Percentiles rank a stretch among this genome's conserved stretches.
phyloP scores from a whole-genome alignment of 2,797 vertebrate genomes.

The Notolabrus celidotus region DNA sequence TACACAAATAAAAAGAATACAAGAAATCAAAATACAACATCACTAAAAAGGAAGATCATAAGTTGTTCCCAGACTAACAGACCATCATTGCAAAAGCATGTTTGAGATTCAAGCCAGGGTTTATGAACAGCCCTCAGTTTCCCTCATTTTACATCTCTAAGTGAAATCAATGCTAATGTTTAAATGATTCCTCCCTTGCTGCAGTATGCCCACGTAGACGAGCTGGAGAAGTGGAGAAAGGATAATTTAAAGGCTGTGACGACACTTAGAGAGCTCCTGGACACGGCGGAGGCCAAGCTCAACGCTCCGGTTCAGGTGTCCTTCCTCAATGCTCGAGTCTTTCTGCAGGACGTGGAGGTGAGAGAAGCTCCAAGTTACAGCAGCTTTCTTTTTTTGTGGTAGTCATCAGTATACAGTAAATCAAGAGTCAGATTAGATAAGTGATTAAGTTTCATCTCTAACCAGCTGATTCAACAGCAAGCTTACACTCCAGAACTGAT shows the following conservation, averaged over 20 bases:
- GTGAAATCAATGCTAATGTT: constrained; percentile 1
- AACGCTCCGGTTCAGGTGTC: constrained; percentile 89
- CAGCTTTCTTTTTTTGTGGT: background rate
- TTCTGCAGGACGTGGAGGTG: constrained; percentile 95
- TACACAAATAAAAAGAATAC: no score
- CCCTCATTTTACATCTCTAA: background rate
- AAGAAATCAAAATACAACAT: no score
- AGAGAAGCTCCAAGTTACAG: constrained; percentile 10
- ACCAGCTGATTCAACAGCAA: no score
- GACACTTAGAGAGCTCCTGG: constrained; percentile 88
- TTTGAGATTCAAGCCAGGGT: background rate
- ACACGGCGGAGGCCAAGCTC: constrained; percentile 89
- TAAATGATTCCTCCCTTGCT: constrained; percentile 1
- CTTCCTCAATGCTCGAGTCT: constrained; percentile 89
- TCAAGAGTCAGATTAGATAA: no score
- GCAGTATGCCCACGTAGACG: constrained; percentile 93
- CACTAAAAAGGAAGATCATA: no score
- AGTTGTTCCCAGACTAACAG: no score
- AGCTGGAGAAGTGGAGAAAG: constrained; percentile 92
- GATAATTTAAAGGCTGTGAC: constrained; percentile 89
- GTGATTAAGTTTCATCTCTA: no score
- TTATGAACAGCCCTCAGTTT: background rate
- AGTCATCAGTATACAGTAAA: no score
- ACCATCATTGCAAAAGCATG: no score
- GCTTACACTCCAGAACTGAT: no score